Base-by-base conservation (phyloP, 2,888 invertebrate genomes). In the Drosophila formosana region DNA sequence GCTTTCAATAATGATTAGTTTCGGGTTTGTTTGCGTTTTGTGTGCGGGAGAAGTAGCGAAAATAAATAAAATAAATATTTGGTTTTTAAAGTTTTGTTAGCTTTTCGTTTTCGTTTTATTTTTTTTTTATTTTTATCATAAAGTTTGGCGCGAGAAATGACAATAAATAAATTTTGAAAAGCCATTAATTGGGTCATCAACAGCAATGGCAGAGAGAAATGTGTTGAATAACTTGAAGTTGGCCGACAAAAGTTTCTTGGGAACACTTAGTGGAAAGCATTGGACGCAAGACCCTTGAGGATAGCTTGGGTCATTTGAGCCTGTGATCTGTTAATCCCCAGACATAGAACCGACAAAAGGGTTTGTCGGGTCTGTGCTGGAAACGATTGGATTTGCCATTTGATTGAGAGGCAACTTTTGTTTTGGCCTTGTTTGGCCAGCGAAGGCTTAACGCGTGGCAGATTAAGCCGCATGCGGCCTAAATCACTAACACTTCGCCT, bases 1-100 rank as follows among this genome's bases (percentile, higher is more conserved):
- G 74, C 80, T 82, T 83, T 79, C 86, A 77, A 81, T 74, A 81
- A 83, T 83, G 82, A 86, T 79, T 79, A 83, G 84, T 79, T 79
- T 69, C 8, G 68, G 64, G 49, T 49, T 66, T 62, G 32, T 57
- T 9, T 43, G 51, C 32, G 43, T n/a, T 50, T 50, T 53, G 66
- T 7, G 13, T 37, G 60, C n/a, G 45, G 62, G 34, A 45, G 61
- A 32, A 43, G 49, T 30, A 6, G 30, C n/a, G n/a, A n/a, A 39
- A 30, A 28, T 30, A 46, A 50, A 45, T 49, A 13, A 60, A 45
- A 49, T 28, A 57, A 50, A 67, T 43, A 53, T 50, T 68, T 43
- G 13, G 45, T 41, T 56, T 70, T 58, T 63, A 68, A 75, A 78
- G 57, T 70, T 82, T 52, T 37, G n/a, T n/a, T 37, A n/a, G 37